These are phyloP conservation scores for Hirtodrosophila alboralis DNA, from an alignment of 2,888 invertebrate genomes.

Conservation along the genomic window DNA sequence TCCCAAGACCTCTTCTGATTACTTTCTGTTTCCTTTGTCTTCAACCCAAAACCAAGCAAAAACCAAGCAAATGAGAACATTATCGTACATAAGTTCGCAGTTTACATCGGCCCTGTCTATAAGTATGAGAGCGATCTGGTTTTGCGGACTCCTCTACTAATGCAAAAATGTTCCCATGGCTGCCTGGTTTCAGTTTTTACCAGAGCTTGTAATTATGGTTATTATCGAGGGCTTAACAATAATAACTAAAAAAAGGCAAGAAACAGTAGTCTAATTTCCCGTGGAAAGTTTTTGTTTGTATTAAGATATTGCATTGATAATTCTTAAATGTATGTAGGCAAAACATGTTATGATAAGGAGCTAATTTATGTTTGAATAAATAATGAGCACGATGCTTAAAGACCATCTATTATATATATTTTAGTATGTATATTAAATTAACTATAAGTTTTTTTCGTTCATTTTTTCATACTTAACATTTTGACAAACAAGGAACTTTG, in stretches of 20 bases:
- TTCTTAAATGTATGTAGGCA: no score
- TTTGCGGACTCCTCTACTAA: slow-evolving; percentile 10
- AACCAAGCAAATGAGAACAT: slow-evolving; percentile 29
- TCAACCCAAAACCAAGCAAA: slow-evolving; percentile 26
- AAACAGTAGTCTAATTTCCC: slow-evolving; percentile 3
- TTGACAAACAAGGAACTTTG: neutral
- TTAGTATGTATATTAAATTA: no score
- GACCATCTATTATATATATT: no score
- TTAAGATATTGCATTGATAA: no score
- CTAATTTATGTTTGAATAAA: no score
- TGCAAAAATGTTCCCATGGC: slow-evolving; percentile 31
- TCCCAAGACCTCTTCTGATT: slow-evolving; percentile 27
- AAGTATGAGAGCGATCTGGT: slow-evolving; percentile 22
- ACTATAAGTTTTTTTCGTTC: no score
- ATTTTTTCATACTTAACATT: no score
- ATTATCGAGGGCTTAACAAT: slow-evolving; percentile 16
- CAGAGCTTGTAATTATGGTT: slow-evolving; percentile 16
- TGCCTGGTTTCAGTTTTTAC: slow-evolving; percentile 14
- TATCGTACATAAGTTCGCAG: slow-evolving; percentile 3
- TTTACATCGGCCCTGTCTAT: no score
- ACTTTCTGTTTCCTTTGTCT: slow-evolving; percentile 28
- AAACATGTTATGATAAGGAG: no score
- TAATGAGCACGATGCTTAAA: no score
- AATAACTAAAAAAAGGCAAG: slow-evolving; percentile 7
- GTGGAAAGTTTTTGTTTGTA: no score